These are phyloP conservation scores for Xestia rhomboidea DNA, from an alignment of 2,888 invertebrate genomes.

Conservation along the genomic window DNA sequence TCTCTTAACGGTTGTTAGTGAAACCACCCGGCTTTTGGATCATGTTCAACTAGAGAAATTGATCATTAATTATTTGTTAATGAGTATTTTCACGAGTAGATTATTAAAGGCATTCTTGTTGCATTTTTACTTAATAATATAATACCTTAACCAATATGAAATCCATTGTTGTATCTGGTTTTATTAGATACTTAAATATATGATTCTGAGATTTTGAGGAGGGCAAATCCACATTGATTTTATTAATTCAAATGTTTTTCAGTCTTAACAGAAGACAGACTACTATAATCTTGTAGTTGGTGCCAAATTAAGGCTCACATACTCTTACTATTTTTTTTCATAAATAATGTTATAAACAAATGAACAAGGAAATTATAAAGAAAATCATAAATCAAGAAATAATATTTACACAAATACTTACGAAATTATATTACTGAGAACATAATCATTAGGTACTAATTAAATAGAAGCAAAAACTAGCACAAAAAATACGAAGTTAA, in stretches of 20 bases:
- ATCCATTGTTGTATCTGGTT: background rate
- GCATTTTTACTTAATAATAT: background rate
- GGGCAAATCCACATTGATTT: too few species aligned
- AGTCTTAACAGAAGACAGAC: too few species aligned
- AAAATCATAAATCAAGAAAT: background rate
- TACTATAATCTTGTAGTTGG: too few species aligned
- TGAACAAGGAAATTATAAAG: background rate
- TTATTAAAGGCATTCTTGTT: background rate
- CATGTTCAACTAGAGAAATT: background rate
- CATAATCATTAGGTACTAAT: conserved; percentile 1
- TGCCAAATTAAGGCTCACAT: too few species aligned
- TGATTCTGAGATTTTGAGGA: too few species aligned
- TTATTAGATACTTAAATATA: too few species aligned
- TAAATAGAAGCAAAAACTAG: conserved; percentile 2
- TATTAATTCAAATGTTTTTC: too few species aligned
- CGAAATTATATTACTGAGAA: background rate
- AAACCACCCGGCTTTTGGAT: conserved; percentile 4
- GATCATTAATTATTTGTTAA: background rate
- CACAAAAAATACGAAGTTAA: conserved; percentile 7
- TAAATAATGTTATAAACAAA: background rate
- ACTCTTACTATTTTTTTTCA: background rate
- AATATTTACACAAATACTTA: background rate
- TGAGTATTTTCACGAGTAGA: background rate
- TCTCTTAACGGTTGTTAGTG: conserved; percentile 39
- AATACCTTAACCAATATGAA: background rate